Evolutionary conservation across 2,888 invertebrate species (phyloP).

Genomic region (Malacosoma neustria): DNA sequence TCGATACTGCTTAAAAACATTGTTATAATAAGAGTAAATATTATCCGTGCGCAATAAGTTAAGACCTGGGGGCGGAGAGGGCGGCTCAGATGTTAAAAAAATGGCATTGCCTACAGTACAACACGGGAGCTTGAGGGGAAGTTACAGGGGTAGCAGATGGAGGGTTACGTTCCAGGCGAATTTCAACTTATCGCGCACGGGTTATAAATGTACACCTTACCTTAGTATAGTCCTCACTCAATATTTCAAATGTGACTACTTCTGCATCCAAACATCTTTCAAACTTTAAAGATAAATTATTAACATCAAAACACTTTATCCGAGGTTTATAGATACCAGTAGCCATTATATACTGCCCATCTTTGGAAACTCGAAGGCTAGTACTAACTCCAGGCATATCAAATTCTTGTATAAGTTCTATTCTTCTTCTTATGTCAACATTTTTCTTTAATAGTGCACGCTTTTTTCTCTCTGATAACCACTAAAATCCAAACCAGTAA

Average conservation of each 20-base stretch:
- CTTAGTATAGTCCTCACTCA: constrained; percentile 98
- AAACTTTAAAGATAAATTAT: constrained; percentile 96
- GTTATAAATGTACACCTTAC: no score
- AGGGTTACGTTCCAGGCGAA: no score
- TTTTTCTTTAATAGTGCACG: constrained; percentile 89
- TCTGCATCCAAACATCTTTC: constrained; percentile 98
- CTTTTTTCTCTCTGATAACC: constrained; percentile 90
- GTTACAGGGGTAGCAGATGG: no score
- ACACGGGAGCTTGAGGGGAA: no score
- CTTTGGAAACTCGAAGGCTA: constrained; percentile 87
- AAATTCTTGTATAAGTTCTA: constrained; percentile 99
- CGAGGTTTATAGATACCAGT: constrained; percentile 98
- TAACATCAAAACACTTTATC: constrained; percentile 96
- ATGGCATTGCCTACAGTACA: no score
- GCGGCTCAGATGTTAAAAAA: no score
- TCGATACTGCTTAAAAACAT: no score
- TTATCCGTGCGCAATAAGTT: no score
- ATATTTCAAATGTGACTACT: constrained; percentile 92
- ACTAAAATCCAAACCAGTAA: constrained; percentile 69
- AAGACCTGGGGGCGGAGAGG: no score
- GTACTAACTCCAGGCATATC: constrained; percentile 98
- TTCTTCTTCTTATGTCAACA: constrained; percentile 90
- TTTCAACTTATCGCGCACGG: no score
- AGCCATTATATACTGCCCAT: constrained; percentile 93
- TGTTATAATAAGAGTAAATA: no score